Percentiles rank a stretch among this genome's conserved stretches.
phyloP scores from a whole-genome alignment of 2,113 vertebrate species.

The Myotis yumanensis region DNA sequence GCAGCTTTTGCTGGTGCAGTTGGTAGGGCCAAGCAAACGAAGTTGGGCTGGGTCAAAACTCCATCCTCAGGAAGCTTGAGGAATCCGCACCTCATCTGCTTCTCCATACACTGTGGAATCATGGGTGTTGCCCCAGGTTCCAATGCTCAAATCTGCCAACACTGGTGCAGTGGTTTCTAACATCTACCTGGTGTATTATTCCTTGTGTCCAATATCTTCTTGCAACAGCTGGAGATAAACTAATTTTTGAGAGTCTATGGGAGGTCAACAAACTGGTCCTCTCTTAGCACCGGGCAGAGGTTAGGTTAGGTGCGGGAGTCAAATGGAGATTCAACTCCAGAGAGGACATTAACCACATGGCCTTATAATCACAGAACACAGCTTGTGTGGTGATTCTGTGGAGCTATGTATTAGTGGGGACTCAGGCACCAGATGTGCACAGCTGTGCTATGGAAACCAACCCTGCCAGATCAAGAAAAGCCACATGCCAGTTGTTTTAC shows the following conservation, averaged over 20 bases:
- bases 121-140: neutral
- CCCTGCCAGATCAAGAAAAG: neutral
- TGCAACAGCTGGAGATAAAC: neutral
- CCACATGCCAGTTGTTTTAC: conserved; percentile 13
- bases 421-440: conserved; percentile 70
- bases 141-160: neutral
- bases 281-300: neutral
- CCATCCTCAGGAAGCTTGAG: neutral
- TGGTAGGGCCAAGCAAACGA: neutral
- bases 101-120: neutral
- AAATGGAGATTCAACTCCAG: neutral
- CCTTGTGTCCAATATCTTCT: neutral
- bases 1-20: neutral
- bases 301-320: neutral
- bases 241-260: neutral
- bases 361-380: neutral
- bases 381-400: neutral
- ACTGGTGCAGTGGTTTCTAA: neutral
- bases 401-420: neutral
- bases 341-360: neutral
- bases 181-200: neutral
- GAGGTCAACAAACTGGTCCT: neutral
- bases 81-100: neutral
- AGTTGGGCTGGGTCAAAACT: neutral
- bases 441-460: conserved; percentile 52